Conservation (phyloP, 1,140 invertebrate genomes). For the Drosophila miranda region DNA sequence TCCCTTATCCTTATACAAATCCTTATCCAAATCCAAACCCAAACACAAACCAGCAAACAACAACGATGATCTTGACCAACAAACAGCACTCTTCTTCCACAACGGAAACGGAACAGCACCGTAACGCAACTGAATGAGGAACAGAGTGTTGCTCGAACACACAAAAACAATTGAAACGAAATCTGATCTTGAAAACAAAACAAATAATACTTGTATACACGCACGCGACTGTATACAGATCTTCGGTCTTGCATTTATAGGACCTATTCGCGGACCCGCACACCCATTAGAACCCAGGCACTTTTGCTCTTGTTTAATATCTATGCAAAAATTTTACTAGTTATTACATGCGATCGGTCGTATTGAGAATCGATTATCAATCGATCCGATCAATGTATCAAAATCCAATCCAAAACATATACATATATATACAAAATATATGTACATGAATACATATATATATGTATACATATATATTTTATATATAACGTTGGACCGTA, state of each 20-base stretch:
- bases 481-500: conserved; percentile 12
- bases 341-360: too few relatives aligned
- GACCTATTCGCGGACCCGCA: conserved; percentile 11
- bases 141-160: too few relatives aligned
- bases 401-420: background rate
- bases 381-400: too few relatives aligned
- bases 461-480: conserved; percentile 9
- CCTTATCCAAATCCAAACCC: too few relatives aligned
- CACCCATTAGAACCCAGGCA: conserved; percentile 28
- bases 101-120: too few relatives aligned
- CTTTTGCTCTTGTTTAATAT: conserved; percentile 34
- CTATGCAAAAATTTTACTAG: conserved; percentile 29
- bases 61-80: too few relatives aligned
- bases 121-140: too few relatives aligned
- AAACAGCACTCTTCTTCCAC: too few relatives aligned
- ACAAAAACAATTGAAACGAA: conserved; percentile 16
- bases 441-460: background rate
- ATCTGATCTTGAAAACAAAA: conserved; percentile 2
- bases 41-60: too few relatives aligned
- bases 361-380: too few relatives aligned
- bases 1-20: too few relatives aligned
- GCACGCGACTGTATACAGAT: conserved; percentile 1
- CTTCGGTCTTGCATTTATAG: conserved; percentile 42
- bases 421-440: background rate
- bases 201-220: conserved; percentile 13